These are phyloP conservation scores for Arvicanthis niloticus DNA, from an alignment of 2,113 vertebrate species.

Conservation along the genomic window DNA sequence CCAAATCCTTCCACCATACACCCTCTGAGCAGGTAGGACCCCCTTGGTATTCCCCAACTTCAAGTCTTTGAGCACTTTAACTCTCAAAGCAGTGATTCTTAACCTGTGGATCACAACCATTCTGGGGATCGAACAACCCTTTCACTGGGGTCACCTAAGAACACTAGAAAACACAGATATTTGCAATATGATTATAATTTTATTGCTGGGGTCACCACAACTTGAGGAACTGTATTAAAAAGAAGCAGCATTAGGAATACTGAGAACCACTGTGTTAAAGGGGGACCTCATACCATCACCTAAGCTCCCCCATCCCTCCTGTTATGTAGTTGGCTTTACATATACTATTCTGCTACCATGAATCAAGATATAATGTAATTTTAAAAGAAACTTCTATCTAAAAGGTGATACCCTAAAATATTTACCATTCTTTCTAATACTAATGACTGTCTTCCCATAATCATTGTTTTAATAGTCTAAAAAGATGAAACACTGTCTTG, in stretches of 20 bases:
- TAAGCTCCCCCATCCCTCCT: neutral
- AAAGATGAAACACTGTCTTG: neutral
- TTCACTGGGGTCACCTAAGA: too few relatives aligned
- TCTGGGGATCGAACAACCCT: too few relatives aligned
- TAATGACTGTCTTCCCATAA: neutral
- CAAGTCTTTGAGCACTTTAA: too few relatives aligned
- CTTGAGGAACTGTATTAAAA: neutral
- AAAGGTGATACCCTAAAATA: neutral
- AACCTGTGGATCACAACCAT: too few relatives aligned
- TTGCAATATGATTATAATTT: neutral
- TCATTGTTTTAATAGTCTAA: neutral
- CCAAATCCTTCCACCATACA: too few relatives aligned
- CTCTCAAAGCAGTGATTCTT: too few relatives aligned
- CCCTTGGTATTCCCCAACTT: too few relatives aligned
- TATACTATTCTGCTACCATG: neutral
- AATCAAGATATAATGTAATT: neutral
- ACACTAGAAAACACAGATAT: too few relatives aligned
- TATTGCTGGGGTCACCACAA: neutral
- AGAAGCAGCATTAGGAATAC: neutral
- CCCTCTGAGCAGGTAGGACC: too few relatives aligned
- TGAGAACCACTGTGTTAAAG: neutral
- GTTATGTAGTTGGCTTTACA: neutral
- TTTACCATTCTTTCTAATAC: neutral
- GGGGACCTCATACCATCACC: neutral
- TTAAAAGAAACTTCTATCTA: slow-evolving; percentile 14